Conservation (phyloP, 2,113 vertebrate species). For the Vidua chalybeata region DNA sequence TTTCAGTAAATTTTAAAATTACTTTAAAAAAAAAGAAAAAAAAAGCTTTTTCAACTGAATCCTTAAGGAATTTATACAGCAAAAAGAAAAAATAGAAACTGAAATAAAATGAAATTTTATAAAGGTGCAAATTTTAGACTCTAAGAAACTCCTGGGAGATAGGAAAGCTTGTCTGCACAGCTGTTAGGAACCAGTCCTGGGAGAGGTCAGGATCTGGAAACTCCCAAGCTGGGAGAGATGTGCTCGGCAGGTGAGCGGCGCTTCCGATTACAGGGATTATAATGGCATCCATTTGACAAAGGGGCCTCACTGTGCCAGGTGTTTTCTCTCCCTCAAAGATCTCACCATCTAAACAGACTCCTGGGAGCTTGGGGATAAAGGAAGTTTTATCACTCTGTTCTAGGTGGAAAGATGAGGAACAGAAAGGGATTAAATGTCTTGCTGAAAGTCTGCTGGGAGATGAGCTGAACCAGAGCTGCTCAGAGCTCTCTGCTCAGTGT, state of each 20-base stretch:
- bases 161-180: neutral
- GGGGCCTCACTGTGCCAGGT: conserved; percentile 2
- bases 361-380: neutral
- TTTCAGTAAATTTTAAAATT: neutral
- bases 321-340: conserved; percentile 12
- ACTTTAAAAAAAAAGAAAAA: neutral
- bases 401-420: neutral
- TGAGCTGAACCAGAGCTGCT: neutral
- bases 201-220: neutral
- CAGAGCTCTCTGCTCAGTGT: neutral
- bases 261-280: neutral
- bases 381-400: neutral
- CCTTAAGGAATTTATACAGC: neutral
- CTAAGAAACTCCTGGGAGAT: neutral
- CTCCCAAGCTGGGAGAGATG: neutral
- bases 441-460: neutral
- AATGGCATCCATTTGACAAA: neutral
- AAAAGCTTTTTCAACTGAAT: neutral
- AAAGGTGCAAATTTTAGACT: neutral
- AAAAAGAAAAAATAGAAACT: neutral
- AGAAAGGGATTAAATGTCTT: conserved; percentile 8
- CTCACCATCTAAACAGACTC: neutral
- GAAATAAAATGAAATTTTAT: neutral
- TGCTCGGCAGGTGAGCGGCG: neutral
- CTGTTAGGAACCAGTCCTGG: neutral